Conservation (phyloP, 2,888 invertebrate species). For the Ligdia adustata region DNA sequence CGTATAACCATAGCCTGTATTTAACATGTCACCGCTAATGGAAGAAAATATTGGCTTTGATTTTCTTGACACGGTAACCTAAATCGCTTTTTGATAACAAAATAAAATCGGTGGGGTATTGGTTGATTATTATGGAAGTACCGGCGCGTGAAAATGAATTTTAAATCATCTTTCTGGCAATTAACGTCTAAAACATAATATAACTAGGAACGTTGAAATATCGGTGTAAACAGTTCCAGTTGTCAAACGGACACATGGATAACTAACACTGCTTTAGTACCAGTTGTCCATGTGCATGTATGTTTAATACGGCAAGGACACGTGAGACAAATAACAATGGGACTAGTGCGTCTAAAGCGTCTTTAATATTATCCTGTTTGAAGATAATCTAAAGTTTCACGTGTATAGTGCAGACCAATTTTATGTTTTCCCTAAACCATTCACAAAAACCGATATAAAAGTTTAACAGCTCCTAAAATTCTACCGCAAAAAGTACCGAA, state of each 20-base stretch:
- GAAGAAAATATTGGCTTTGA: conserved; percentile 55
- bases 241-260: too few relatives aligned
- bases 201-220: too few relatives aligned
- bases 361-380: too few relatives aligned
- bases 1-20: conserved; percentile 43
- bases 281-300: too few relatives aligned
- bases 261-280: too few relatives aligned
- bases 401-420: conserved; percentile 8
- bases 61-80: conserved; percentile 55
- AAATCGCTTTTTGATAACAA: conserved; percentile 55
- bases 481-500: conserved; percentile 54
- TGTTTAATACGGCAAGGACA: too few relatives aligned
- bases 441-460: conserved; percentile 42
- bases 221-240: too few relatives aligned
- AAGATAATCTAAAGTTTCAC: too few relatives aligned
- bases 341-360: too few relatives aligned
- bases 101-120: conserved; percentile 39
- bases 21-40: conserved; percentile 65
- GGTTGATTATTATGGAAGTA: conserved; percentile 14
- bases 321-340: too few relatives aligned
- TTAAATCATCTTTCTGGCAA: neutral
- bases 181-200: too few relatives aligned
- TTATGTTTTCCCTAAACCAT: conserved; percentile 8
- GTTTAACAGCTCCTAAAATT: conserved; percentile 54
- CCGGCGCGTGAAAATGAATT: neutral